A percentile compares a stretch with the other conserved stretches of the same genome.
Conservation (phyloP, 2,797 vertebrate species). For the Labeo calbasu region DNA sequence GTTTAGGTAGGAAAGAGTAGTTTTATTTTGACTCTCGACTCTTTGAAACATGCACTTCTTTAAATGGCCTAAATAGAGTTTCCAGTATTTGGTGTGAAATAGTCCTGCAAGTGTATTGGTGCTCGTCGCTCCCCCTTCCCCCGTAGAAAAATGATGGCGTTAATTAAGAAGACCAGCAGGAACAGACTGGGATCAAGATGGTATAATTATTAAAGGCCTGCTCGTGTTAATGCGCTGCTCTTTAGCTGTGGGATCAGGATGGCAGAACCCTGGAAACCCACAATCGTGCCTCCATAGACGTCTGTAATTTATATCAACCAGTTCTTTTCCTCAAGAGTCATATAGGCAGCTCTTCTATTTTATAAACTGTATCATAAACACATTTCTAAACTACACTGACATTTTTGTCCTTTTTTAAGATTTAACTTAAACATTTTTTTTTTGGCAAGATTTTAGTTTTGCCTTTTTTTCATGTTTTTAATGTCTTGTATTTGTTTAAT, state of each 20-base stretch:
- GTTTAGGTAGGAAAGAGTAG: slow-evolving; percentile 37
- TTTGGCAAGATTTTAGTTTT: neutral
- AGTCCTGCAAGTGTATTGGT: slow-evolving; percentile 78
- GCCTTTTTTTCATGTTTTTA: neutral
- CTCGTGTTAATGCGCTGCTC: slow-evolving; percentile 77
- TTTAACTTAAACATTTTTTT: no score
- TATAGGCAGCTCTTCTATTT: neutral
- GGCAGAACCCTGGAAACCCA: slow-evolving; percentile 60
- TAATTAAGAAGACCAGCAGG: slow-evolving; percentile 86
- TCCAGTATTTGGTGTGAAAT: slow-evolving; percentile 66
- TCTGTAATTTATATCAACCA: slow-evolving; percentile 2
- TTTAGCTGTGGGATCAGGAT: slow-evolving; percentile 66
- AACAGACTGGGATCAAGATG: slow-evolving; percentile 78
- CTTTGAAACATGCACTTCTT: neutral
- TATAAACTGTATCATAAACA: neutral
- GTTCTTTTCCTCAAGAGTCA: neutral
- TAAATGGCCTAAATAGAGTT: slow-evolving; percentile 1
- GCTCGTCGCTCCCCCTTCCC: slow-evolving; percentile 42
- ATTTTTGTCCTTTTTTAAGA: neutral
- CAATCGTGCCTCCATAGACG: slow-evolving; percentile 48
- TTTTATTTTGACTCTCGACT: neutral
- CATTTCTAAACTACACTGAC: neutral
- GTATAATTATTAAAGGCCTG: slow-evolving; percentile 82
- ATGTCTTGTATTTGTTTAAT: neutral
- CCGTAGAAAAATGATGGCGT: slow-evolving; percentile 78